These are phyloP conservation scores for Psittacus erithacus DNA, from an alignment of 2,113 vertebrate species.

Conservation along the genomic window DNA sequence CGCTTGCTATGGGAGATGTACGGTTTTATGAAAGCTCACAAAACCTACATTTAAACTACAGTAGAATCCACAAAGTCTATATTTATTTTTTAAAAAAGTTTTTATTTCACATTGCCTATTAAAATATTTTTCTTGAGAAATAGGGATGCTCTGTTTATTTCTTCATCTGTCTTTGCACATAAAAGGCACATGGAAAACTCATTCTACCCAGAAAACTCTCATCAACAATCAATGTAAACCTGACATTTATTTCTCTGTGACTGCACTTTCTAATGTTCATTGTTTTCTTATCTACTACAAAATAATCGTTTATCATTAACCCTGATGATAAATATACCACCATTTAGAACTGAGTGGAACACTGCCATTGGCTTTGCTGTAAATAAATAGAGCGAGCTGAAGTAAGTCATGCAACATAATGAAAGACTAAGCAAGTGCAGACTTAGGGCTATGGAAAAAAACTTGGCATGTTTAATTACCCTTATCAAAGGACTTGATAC, in stretches of 20 bases:
- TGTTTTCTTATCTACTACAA: not conserved
- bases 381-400: not conserved
- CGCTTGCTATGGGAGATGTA: not conserved
- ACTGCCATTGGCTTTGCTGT: not conserved
- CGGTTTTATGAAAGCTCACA: not conserved
- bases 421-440: not conserved
- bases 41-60: not conserved
- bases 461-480: constrained; percentile 76
- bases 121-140: not conserved
- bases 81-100: not conserved
- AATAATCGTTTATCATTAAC: not conserved
- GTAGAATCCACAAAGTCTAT: not conserved
- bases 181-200: not conserved
- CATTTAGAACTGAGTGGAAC: not conserved
- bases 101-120: not conserved
- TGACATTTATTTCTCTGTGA: not conserved
- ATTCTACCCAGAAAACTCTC: not conserved
- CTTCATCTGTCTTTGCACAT: not conserved
- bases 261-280: not conserved
- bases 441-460: constrained; percentile 58
- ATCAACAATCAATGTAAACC: not conserved
- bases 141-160: not conserved
- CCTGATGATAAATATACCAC: not conserved
- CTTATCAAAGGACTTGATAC: constrained; percentile 70
- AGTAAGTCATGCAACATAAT: not conserved